Evolutionary conservation across 64 coral and sea anemone genomes (phyloP).

Genomic region (Astreopora myriophthalma): DNA sequence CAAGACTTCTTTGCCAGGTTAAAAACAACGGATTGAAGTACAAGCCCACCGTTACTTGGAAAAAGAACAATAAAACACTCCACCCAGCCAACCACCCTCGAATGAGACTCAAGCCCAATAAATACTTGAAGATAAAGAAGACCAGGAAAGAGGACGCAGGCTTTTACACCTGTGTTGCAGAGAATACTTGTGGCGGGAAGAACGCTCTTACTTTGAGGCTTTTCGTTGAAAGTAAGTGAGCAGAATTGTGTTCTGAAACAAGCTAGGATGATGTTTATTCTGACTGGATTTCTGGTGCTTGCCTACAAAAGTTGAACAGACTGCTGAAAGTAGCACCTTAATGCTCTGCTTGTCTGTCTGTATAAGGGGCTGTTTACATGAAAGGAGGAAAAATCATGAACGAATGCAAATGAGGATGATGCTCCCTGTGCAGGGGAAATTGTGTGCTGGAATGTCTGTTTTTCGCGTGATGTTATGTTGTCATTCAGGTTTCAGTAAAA

Average conservation of each 20-base stretch:
- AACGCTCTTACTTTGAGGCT: slow-evolving; percentile 34
- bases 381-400: no score
- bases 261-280: no score
- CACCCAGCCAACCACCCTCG: neutral
- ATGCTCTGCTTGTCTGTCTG: no score
- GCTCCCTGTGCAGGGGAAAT: no score
- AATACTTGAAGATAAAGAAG: slow-evolving; percentile 75
- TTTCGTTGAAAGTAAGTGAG: slow-evolving; percentile 59
- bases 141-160: slow-evolving; percentile 50
- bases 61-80: slow-evolving; percentile 62
- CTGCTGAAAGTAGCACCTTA: no score
- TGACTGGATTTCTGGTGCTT: no score
- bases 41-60: slow-evolving; percentile 14
- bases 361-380: no score
- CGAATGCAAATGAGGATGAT: no score
- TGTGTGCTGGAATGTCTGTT: no score
- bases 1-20: slow-evolving; percentile 26
- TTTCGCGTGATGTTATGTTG: neutral
- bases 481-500: neutral
- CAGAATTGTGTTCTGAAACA: neutral
- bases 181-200: slow-evolving; percentile 39
- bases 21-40: neutral
- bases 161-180: slow-evolving; percentile 64
- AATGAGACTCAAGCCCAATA: slow-evolving; percentile 59
- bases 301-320: no score